Conservation (phyloP, 1,140 invertebrate species). For the Cylas formicarius region DNA sequence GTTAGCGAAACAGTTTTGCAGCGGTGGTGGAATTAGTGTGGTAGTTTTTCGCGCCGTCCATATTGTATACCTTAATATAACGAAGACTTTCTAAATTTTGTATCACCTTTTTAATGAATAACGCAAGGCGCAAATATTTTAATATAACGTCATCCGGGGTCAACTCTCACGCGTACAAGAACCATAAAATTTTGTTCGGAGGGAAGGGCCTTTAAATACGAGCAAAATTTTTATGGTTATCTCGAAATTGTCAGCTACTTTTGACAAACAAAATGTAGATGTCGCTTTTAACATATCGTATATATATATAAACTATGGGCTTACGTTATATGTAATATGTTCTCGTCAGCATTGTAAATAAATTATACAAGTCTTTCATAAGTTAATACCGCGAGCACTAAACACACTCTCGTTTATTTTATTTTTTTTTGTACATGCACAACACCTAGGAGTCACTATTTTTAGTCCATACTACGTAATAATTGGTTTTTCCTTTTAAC, state of each 20-base stretch:
- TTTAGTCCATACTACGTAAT: slow-evolving; percentile 14
- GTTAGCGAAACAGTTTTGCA: no score
- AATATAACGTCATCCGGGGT: no score
- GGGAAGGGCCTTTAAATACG: no score
- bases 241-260: no score
- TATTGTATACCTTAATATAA: slow-evolving; percentile 25
- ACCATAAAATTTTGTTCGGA: no score
- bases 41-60: slow-evolving; percentile 35
- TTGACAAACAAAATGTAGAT: slow-evolving; percentile 3
- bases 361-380: slow-evolving; percentile 21
- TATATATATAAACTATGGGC: no score
- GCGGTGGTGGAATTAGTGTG: no score
- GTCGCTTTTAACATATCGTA: slow-evolving; percentile 13
- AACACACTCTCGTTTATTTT: slow-evolving; percentile 28
- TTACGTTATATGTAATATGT: no score
- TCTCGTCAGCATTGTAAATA: slow-evolving; percentile 15
- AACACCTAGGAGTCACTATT: slow-evolving; percentile 37
- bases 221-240: no score
- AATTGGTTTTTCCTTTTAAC: slow-evolving; percentile 30
- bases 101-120: slow-evolving; percentile 12
- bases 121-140: no score
- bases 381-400: slow-evolving; percentile 28
- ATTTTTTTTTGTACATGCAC: slow-evolving; percentile 41
- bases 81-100: slow-evolving; percentile 27
- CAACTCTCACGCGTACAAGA: no score